phyloP scores from a whole-genome alignment of 2,888 invertebrate species.

The Sturmia bella region DNA sequence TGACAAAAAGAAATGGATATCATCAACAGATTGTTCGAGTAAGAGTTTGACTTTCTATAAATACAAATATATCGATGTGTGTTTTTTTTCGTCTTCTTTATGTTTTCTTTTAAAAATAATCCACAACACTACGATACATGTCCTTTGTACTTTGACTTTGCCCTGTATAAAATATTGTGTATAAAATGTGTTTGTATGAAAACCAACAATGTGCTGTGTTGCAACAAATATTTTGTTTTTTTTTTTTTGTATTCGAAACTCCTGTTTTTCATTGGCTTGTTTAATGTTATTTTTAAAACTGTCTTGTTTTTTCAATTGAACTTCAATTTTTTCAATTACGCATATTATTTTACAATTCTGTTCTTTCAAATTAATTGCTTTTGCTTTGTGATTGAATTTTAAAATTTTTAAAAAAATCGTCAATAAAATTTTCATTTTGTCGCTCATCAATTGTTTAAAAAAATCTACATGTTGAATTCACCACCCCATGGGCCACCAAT shows the following conservation, averaged over 20 bases:
- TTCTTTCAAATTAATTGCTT: slow-evolving; percentile 18
- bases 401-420: too few relatives aligned
- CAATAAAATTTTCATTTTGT: not conserved
- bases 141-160: slow-evolving; percentile 67
- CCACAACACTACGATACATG: slow-evolving; percentile 61
- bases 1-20: slow-evolving; percentile 95
- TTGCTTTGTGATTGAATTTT: too few relatives aligned
- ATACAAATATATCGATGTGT: slow-evolving; percentile 80
- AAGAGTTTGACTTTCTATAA: slow-evolving; percentile 82
- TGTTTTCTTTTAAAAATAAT: slow-evolving; percentile 63
- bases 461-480: not conserved
- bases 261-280: slow-evolving; percentile 45
- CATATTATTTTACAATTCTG: not conserved
- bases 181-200: slow-evolving; percentile 61
- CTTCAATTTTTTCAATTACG: slow-evolving; percentile 7
- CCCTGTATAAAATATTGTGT: slow-evolving; percentile 68
- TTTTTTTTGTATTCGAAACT: slow-evolving; percentile 29
- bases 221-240: slow-evolving; percentile 47
- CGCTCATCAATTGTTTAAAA: not conserved
- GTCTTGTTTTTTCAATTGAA: slow-evolving; percentile 25
- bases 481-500: too few relatives aligned
- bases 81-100: slow-evolving; percentile 69
- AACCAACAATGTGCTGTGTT: slow-evolving; percentile 46
- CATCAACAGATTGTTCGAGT: slow-evolving; percentile 96
- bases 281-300: slow-evolving; percentile 53